Evolutionary conservation across 2,797 vertebrate genomes (phyloP).

Genomic region (Alouatta caraya): DNA sequence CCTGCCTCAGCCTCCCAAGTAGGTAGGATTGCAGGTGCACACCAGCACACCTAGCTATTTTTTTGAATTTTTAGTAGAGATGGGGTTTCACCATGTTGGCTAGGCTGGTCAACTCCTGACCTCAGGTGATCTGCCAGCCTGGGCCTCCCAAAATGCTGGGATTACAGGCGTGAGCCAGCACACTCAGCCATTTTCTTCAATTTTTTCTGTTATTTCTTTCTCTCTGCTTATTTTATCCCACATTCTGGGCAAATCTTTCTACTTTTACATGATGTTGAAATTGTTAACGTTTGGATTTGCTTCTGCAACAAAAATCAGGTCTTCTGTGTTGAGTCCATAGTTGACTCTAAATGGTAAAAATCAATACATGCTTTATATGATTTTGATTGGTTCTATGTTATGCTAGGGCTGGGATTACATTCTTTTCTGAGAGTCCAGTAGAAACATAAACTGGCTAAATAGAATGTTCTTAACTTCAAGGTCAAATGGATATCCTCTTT

Average conservation of each 20-base stretch:
- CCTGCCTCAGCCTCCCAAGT: too few relatives aligned
- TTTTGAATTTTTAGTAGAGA: too few relatives aligned
- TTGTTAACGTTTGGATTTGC: background rate
- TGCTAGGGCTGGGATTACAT: background rate
- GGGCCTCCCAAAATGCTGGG: too few relatives aligned
- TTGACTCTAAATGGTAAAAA: background rate
- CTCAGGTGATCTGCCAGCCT: too few relatives aligned
- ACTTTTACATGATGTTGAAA: background rate
- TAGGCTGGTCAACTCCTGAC: too few relatives aligned
- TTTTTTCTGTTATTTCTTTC: background rate
- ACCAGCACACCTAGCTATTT: too few relatives aligned
- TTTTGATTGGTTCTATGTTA: background rate
- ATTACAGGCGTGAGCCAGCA: too few relatives aligned
- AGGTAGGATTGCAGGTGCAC: too few relatives aligned
- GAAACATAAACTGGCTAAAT: constrained; percentile 10
- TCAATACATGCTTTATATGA: background rate
- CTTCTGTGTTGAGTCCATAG: background rate
- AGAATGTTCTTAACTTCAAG: constrained; percentile 9
- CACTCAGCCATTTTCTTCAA: background rate
- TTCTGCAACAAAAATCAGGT: background rate
- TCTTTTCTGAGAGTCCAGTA: background rate
- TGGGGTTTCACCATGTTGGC: too few relatives aligned
- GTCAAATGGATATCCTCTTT: constrained; percentile 34
- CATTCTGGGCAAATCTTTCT: background rate
- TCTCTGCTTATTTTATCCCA: background rate